A percentile compares a stretch with the other conserved stretches of the same genome.
Evolutionary conservation across 2,797 vertebrate species (phyloP).

Genomic region (Mormyrus proboscirostris): DNA sequence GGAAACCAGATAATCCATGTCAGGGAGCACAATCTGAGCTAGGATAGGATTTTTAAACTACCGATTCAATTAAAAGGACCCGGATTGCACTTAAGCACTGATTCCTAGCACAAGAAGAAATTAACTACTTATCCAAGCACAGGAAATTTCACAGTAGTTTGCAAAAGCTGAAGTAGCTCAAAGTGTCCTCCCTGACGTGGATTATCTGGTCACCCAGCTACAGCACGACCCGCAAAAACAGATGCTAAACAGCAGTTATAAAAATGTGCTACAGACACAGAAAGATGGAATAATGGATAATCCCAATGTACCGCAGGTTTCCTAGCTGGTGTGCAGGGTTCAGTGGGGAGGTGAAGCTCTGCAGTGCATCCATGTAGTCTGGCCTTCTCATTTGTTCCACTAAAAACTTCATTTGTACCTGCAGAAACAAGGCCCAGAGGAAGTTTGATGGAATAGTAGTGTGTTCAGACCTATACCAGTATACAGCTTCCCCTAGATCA

Average conservation of each 20-base stretch:
- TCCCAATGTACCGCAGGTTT: slow-evolving; percentile 70
- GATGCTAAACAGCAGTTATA: background rate
- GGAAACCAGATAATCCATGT: background rate
- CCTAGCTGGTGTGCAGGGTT: slow-evolving; percentile 94
- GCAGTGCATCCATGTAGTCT: slow-evolving; percentile 95
- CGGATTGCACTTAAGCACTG: background rate
- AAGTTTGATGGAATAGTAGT: background rate
- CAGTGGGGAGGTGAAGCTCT: slow-evolving; percentile 91
- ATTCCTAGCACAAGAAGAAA: background rate
- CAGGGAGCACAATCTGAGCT: background rate
- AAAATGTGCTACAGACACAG: background rate
- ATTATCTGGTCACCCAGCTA: background rate
- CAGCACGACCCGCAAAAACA: background rate
- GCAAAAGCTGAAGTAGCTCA: background rate
- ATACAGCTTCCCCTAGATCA: background rate
- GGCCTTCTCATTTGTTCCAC: slow-evolving; percentile 96
- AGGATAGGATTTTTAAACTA: background rate
- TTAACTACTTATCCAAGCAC: background rate
- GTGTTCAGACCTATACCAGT: background rate
- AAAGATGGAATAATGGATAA: background rate
- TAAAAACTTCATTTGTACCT: slow-evolving; percentile 98
- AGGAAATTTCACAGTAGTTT: background rate
- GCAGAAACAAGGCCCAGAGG: slow-evolving; percentile 11
- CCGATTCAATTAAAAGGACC: background rate
- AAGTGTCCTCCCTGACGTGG: background rate